These are phyloP conservation scores for Eremophila alpestris DNA, from an alignment of 2,797 vertebrate genomes.

Conservation along the genomic window DNA sequence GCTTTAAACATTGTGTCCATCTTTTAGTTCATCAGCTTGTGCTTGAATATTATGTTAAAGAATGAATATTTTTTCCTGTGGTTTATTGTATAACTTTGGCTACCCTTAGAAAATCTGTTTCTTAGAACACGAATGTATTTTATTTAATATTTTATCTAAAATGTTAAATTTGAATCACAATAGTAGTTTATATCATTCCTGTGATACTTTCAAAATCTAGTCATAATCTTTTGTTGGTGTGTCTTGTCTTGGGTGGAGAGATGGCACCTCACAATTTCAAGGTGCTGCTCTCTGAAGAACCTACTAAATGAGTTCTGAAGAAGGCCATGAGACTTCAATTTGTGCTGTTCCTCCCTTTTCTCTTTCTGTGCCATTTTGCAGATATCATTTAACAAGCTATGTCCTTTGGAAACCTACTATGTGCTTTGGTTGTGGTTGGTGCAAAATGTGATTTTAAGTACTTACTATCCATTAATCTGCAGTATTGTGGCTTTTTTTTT, in stretches of 20 bases:
- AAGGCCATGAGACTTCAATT: not conserved
- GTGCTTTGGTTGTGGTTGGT: conserved; percentile 39
- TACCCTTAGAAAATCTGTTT: not conserved
- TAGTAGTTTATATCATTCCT: not conserved
- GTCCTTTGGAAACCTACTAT: conserved; percentile 23
- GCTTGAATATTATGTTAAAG: not conserved
- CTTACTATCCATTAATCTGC: conserved; percentile 9
- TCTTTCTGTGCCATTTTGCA: not conserved
- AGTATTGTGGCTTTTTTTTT: not conserved
- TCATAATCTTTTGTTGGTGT: not conserved
- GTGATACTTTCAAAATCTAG: not conserved
- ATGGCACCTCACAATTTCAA: not conserved
- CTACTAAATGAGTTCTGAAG: not conserved
- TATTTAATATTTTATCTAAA: not conserved
- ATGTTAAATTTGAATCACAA: not conserved
- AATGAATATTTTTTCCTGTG: not conserved
- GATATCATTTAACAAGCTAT: not conserved
- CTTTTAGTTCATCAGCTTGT: not conserved
- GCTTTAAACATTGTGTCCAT: not conserved
- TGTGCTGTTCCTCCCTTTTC: not conserved
- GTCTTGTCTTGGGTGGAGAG: not conserved
- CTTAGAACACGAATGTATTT: not conserved
- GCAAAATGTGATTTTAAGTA: conserved; percentile 46
- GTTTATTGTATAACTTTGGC: not conserved
- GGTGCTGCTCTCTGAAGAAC: not conserved